These are phyloP conservation scores for Ceratothoa steindachneri DNA, from an alignment of 2,888 invertebrate species.

Conservation along the genomic window DNA sequence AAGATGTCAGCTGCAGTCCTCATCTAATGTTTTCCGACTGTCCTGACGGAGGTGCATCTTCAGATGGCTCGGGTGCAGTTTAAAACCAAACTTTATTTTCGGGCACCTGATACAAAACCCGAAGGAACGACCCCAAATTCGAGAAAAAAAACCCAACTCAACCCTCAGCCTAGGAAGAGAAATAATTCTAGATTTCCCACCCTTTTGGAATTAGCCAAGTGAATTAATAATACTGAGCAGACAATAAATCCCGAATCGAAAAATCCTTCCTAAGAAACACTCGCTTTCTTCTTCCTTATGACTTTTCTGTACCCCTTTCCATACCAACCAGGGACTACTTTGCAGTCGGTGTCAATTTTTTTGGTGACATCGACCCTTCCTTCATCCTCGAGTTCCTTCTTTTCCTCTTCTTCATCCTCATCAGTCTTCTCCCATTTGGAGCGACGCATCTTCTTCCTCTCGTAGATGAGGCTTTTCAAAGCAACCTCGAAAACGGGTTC, in stretches of 20 bases:
- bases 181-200: too few relatives aligned
- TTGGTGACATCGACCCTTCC: neutral
- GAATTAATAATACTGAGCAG: constrained; percentile 2
- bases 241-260: neutral
- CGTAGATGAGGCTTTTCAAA: constrained; percentile 30
- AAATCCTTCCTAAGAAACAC: neutral
- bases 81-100: too few relatives aligned
- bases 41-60: too few relatives aligned
- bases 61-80: too few relatives aligned
- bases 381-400: constrained; percentile 7
- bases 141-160: too few relatives aligned
- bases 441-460: constrained; percentile 18
- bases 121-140: too few relatives aligned
- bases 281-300: constrained; percentile 27
- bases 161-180: too few relatives aligned
- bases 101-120: too few relatives aligned
- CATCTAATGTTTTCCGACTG: too few relatives aligned
- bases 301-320: constrained; percentile 44
- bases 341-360: neutral
- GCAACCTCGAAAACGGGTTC: constrained; percentile 38
- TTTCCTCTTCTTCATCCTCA: constrained; percentile 13
- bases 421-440: neutral
- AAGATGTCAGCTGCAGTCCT: too few relatives aligned
- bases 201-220: too few relatives aligned
- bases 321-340: constrained; percentile 18